Conservation (phyloP, 1,140 invertebrate genomes). For the Penaeus chinensis region DNA sequence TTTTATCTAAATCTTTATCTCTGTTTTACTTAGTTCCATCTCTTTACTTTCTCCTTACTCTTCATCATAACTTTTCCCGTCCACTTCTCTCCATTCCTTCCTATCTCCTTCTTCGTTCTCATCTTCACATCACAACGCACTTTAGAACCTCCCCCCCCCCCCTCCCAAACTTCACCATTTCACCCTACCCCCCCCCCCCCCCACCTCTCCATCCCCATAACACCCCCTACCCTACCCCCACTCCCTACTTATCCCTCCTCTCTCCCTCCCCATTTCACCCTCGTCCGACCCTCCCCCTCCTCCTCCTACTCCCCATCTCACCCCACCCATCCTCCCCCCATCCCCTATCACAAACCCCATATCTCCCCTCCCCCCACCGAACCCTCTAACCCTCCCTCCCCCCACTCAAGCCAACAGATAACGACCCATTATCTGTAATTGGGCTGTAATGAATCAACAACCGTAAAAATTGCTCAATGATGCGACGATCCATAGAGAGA, state of each 20-base stretch:
- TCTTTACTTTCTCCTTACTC: background rate
- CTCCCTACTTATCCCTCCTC: background rate
- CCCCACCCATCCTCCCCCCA: background rate
- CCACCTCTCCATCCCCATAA: background rate
- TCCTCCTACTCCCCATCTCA: background rate
- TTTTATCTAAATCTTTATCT: too few species aligned
- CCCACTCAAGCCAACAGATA: background rate
- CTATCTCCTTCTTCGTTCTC: background rate
- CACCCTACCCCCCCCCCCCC: background rate
- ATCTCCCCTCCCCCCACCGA: background rate
- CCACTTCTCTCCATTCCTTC: background rate
- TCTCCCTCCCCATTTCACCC: background rate
- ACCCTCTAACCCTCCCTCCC: background rate
- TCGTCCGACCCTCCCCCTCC: background rate
- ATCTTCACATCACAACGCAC: background rate
- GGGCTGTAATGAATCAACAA: slow-evolving; percentile 28
- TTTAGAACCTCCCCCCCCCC: background rate
- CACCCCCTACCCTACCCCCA: background rate
- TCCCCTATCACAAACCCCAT: background rate
- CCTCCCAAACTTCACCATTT: background rate
- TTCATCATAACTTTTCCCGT: background rate
- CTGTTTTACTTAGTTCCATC: background rate
- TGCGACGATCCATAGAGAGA: background rate
- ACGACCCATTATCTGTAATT: slow-evolving; percentile 24
- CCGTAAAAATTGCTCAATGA: slow-evolving; percentile 23